phyloP scores from a whole-genome alignment of 2,888 invertebrate species.

The Oligia latruncula region DNA sequence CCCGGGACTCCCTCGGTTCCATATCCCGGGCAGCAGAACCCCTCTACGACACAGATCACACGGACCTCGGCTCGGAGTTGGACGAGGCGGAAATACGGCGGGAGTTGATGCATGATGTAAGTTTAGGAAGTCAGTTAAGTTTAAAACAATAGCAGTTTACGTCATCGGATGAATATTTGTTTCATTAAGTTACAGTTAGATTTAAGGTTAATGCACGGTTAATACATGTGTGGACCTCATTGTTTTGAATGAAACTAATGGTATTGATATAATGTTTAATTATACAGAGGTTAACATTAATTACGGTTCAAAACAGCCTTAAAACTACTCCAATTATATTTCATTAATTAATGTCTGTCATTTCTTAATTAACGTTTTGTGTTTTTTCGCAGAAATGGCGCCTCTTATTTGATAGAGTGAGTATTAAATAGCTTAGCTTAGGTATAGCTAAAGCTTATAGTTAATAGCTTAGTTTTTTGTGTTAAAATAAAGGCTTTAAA shows the following conservation, averaged over 20 bases:
- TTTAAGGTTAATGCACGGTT: slow-evolving; percentile 61
- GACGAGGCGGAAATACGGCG: slow-evolving; percentile 94
- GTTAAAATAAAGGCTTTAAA: too few relatives aligned
- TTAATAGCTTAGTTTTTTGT: neutral
- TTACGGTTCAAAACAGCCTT: slow-evolving; percentile 12
- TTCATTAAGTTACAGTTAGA: slow-evolving; percentile 59
- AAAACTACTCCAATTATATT: neutral
- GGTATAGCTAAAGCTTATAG: too few relatives aligned
- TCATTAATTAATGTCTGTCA: neutral
- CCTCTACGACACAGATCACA: slow-evolving; percentile 94
- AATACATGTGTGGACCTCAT: slow-evolving; percentile 53
- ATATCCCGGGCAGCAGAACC: slow-evolving; percentile 91
- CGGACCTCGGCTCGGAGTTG: slow-evolving; percentile 94
- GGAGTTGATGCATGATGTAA: slow-evolving; percentile 95
- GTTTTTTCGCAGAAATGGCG: slow-evolving; percentile 95
- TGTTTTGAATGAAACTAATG: slow-evolving; percentile 52
- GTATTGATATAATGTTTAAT: slow-evolving; percentile 43
- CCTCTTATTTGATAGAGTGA: slow-evolving; percentile 95
- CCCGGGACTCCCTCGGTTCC: slow-evolving; percentile 90
- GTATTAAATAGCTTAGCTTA: slow-evolving; percentile 59
- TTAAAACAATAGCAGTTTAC: slow-evolving; percentile 45
- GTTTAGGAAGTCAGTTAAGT: slow-evolving; percentile 73
- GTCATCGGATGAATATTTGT: slow-evolving; percentile 43
- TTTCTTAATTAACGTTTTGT: neutral
- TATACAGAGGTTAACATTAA: slow-evolving; percentile 9